These are phyloP conservation scores for Nebria brevicollis DNA, from an alignment of 2,888 invertebrate species.

Conservation along the genomic window DNA sequence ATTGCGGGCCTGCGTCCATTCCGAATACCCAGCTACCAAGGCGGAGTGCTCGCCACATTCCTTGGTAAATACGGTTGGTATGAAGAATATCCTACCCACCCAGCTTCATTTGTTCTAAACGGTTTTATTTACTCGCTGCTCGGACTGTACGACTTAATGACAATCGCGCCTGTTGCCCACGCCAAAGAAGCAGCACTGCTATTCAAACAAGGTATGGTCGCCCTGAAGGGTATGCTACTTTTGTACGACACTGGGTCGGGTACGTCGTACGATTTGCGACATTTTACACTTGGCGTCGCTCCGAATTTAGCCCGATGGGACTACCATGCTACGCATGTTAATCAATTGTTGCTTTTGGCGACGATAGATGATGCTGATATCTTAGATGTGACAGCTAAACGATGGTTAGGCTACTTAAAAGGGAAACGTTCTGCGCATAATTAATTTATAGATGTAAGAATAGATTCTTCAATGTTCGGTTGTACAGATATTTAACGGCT, in stretches of 20 bases:
- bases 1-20: slow-evolving; percentile 83
- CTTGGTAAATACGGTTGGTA: slow-evolving; percentile 92
- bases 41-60: slow-evolving; percentile 87
- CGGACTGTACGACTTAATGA: slow-evolving; percentile 94
- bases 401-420: slow-evolving; percentile 96
- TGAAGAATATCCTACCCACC: slow-evolving; percentile 97
- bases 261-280: slow-evolving; percentile 95
- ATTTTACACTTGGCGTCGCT: slow-evolving; percentile 87
- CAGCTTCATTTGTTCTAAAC: slow-evolving; percentile 94
- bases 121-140: slow-evolving; percentile 98
- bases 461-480: not conserved
- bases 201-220: slow-evolving; percentile 85
- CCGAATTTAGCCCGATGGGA: slow-evolving; percentile 98
- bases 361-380: slow-evolving; percentile 87
- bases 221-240: slow-evolving; percentile 84
- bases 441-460: slow-evolving; percentile 61
- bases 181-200: slow-evolving; percentile 78
- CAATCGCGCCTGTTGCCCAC: slow-evolving; percentile 76
- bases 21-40: slow-evolving; percentile 75
- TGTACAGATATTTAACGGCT: not conserved
- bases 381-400: slow-evolving; percentile 82
- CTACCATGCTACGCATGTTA: slow-evolving; percentile 98
- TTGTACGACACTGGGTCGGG: slow-evolving; percentile 96
- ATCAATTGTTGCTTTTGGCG: slow-evolving; percentile 88
- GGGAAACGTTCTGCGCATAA: slow-evolving; percentile 96